A percentile compares a stretch with the other conserved stretches of the same genome.
Evolutionary conservation across 2,113 vertebrate species (phyloP).

Genomic region (Heptranchias perlo): DNA sequence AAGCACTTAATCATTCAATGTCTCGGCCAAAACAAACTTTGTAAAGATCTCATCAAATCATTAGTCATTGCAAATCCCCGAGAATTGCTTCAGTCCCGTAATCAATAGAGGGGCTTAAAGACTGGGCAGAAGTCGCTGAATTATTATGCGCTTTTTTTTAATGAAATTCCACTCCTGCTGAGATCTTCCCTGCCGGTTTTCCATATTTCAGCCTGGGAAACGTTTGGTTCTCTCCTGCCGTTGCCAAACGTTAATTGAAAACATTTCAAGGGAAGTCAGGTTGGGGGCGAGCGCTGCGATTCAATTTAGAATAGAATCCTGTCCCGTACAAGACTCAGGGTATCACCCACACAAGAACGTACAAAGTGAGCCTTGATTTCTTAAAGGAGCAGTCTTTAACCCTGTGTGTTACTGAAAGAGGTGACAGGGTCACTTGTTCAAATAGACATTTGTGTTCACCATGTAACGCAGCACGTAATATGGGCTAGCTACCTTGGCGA

Average conservation of each 20-base stretch:
- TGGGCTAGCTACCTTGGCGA: neutral
- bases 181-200: slow-evolving; percentile 76
- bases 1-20: slow-evolving; percentile 61
- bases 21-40: slow-evolving; percentile 54
- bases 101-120: slow-evolving; percentile 67
- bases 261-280: slow-evolving; percentile 75
- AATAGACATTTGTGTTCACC: neutral
- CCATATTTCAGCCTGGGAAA: slow-evolving; percentile 81
- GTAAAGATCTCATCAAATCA: slow-evolving; percentile 64
- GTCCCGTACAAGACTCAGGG: neutral
- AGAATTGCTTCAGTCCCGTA: slow-evolving; percentile 58
- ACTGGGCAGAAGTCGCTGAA: slow-evolving; percentile 66
- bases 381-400: slow-evolving; percentile 29
- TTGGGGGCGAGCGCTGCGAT: slow-evolving; percentile 49
- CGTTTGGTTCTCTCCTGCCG: slow-evolving; percentile 72
- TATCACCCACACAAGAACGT: neutral
- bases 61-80: slow-evolving; percentile 70
- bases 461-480: neutral
- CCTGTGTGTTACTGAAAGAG: neutral
- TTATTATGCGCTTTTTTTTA: slow-evolving; percentile 77
- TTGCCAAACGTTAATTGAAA: slow-evolving; percentile 87
- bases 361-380: slow-evolving; percentile 35
- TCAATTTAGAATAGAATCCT: slow-evolving; percentile 9
- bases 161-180: slow-evolving; percentile 78
- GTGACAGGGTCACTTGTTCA: neutral